Evolutionary conservation across 1,140 invertebrate genomes (phyloP).

Genomic region (Bombus sylvicola): DNA sequence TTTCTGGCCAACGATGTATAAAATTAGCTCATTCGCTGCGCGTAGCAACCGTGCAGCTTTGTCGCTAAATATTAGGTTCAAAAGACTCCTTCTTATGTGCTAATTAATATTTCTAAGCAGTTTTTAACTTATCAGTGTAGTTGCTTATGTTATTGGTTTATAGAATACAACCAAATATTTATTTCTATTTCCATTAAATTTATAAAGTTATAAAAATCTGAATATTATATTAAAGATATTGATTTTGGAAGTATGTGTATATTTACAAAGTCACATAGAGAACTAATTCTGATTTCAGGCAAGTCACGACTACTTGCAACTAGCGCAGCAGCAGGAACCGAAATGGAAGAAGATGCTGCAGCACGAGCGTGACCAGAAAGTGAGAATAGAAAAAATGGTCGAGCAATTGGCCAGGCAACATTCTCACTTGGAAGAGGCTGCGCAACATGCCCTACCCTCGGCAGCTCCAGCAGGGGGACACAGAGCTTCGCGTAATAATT

Average conservation of each 20-base stretch:
- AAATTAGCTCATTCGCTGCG: not conserved
- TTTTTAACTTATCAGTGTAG: not conserved
- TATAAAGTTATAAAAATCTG: not conserved
- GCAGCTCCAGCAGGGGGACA: conserved; percentile 73
- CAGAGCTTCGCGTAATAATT: conserved; percentile 80
- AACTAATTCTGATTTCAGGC: conserved; percentile 84
- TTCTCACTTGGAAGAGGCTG: conserved; percentile 94
- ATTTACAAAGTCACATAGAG: not conserved
- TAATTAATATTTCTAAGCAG: not conserved
- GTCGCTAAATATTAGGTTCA: not conserved
- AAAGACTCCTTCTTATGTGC: not conserved
- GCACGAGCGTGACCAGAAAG: conserved; percentile 96
- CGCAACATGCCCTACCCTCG: conserved; percentile 84
- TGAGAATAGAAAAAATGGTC: conserved; percentile 97
- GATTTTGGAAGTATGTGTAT: not conserved
- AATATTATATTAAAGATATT: not conserved
- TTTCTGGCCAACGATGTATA: not conserved
- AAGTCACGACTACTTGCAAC: conserved; percentile 94
- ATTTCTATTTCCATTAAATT: not conserved
- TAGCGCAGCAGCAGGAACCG: conserved; percentile 93
- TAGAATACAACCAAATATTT: not conserved
- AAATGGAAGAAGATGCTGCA: conserved; percentile 96
- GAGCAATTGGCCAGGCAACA: conserved; percentile 98
- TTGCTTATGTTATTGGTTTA: too few relatives aligned
- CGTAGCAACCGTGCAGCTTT: not conserved